These are phyloP conservation scores for Oithona nana DNA, from an alignment of 2,888 invertebrate genomes.

Conservation along the genomic window DNA sequence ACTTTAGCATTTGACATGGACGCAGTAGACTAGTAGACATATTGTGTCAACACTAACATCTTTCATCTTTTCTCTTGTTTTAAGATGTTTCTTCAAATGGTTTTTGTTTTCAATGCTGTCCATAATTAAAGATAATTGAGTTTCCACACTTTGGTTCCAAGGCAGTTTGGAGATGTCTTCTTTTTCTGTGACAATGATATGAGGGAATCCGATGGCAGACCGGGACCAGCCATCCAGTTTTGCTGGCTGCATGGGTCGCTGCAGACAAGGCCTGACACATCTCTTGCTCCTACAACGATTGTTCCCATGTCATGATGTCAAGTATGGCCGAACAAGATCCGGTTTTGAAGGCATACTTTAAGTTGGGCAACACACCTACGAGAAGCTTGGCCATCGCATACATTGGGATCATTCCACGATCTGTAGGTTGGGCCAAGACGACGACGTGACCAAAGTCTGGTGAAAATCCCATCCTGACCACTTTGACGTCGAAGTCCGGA, in stretches of 20 bases:
- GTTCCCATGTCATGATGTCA: conserved; percentile 4
- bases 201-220: not conserved
- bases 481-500: not conserved
- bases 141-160: too few species aligned
- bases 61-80: too few species aligned
- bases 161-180: too few species aligned
- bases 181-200: not conserved
- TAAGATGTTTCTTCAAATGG: too few species aligned
- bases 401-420: not conserved
- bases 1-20: too few species aligned
- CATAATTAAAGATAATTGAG: too few species aligned
- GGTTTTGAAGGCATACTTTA: conserved; percentile 1
- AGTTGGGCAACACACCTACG: conserved; percentile 2
- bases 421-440: not conserved
- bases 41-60: too few species aligned
- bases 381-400: not conserved
- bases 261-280: not conserved
- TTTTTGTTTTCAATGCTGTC: too few species aligned
- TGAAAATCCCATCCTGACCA: conserved; percentile 3
- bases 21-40: too few species aligned
- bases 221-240: not conserved
- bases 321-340: not conserved
- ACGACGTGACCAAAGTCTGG: not conserved
- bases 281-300: not conserved
- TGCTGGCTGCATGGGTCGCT: not conserved